phyloP scores from a whole-genome alignment of 2,888 invertebrate genomes.

The Anodontia alba region DNA sequence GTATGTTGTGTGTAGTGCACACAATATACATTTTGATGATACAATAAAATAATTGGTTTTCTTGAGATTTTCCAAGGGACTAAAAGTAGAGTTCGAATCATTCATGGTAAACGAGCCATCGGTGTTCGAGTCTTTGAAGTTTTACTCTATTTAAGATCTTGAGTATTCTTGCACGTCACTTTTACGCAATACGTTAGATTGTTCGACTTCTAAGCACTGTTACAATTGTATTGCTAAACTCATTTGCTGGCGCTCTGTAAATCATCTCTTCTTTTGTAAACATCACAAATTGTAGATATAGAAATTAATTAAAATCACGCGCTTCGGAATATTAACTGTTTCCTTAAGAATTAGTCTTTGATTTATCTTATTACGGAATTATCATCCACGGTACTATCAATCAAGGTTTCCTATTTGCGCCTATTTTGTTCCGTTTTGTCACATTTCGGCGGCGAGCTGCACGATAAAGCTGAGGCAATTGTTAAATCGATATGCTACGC shows the following conservation, averaged over 20 bases:
- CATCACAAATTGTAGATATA: constrained; percentile 10
- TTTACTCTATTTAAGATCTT: too few relatives aligned
- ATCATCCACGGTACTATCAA: constrained; percentile 1
- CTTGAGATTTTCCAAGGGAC: too few relatives aligned
- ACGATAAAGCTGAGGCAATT: constrained; percentile 13
- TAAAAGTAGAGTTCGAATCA: too few relatives aligned
- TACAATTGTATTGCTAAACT: background rate
- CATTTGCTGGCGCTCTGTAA: constrained; percentile 4
- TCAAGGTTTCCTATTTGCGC: constrained; percentile 8
- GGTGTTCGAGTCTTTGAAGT: too few relatives aligned
- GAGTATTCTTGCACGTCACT: too few relatives aligned
- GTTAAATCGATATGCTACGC: constrained; percentile 21
- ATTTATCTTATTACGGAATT: constrained; percentile 19
- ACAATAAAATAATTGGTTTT: too few relatives aligned
- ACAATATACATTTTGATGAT: too few relatives aligned
- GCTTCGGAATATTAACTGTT: constrained; percentile 17
- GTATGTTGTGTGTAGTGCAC: too few relatives aligned
- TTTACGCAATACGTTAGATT: background rate
- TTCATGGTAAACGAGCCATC: too few relatives aligned
- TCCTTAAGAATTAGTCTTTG: constrained; percentile 17
- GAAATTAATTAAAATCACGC: constrained; percentile 18
- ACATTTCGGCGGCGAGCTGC: constrained; percentile 8
- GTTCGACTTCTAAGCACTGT: background rate
- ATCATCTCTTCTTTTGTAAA: constrained; percentile 8
- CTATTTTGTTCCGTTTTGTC: constrained; percentile 19